A percentile compares a stretch with the other conserved stretches of the same genome.
Conservation (phyloP, 2,888 invertebrate genomes). For the Eupithecia tripunctaria region DNA sequence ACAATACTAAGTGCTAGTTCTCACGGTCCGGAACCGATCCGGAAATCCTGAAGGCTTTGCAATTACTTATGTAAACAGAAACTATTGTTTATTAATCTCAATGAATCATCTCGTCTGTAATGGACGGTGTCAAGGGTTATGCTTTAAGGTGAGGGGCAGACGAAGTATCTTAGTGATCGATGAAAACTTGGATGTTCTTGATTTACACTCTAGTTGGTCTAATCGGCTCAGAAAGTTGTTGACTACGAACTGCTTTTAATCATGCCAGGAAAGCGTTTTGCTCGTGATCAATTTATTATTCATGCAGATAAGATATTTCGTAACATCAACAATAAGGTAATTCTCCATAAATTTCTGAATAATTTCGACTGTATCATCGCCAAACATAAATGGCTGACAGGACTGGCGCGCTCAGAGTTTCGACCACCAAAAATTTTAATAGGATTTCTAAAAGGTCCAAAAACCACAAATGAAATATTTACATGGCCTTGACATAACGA, state of each 20-base stretch:
- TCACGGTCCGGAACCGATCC: slow-evolving; percentile 45
- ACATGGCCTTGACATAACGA: background rate
- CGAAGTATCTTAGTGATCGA: background rate
- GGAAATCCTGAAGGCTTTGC: slow-evolving; percentile 44
- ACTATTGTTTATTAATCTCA: slow-evolving; percentile 43
- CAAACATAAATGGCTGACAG: background rate
- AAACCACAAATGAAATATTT: background rate
- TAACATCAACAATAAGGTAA: background rate
- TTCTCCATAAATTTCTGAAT: background rate
- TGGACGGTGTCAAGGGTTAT: slow-evolving; percentile 18
- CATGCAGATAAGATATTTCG: background rate
- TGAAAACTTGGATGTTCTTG: background rate
- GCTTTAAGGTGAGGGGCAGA: slow-evolving; percentile 1
- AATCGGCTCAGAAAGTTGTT: background rate
- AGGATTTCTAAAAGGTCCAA: background rate
- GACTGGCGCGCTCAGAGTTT: background rate
- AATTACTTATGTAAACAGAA: slow-evolving; percentile 44
- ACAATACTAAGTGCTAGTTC: slow-evolving; percentile 34
- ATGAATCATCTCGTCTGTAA: slow-evolving; percentile 24
- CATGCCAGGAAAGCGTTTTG: background rate
- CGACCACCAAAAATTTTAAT: background rate
- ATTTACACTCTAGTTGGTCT: background rate
- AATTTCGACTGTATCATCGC: too few species aligned
- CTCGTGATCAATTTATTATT: background rate
- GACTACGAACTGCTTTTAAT: background rate